Evolutionary conservation across 1,140 invertebrate species (phyloP).

Genomic region (Lepidurus apus): DNA sequence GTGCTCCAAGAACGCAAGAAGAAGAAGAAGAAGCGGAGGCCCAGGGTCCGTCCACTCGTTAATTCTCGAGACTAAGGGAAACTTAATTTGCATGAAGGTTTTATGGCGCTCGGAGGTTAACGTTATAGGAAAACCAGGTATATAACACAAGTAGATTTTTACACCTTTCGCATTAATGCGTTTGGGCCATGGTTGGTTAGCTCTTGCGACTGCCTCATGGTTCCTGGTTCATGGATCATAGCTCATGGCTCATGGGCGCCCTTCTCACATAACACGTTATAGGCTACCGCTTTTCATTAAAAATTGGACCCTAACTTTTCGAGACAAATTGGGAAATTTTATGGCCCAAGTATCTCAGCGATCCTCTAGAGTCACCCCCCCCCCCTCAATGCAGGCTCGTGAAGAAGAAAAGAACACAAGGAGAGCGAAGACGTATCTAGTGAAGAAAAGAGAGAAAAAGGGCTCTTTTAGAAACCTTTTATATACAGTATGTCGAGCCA

Average conservation of each 20-base stretch:
- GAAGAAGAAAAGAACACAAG: not conserved
- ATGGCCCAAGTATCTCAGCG: not conserved
- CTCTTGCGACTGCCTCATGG: not conserved
- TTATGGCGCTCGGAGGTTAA: not conserved
- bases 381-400: no score
- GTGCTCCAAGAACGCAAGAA: not conserved
- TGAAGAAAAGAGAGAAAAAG: not conserved
- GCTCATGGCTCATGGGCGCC: not conserved
- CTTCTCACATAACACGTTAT: not conserved
- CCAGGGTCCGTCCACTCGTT: not conserved
- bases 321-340: constrained; percentile 14
- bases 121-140: not conserved
- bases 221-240: not conserved
- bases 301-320: not conserved
- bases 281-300: constrained; percentile 4
- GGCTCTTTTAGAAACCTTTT: not conserved
- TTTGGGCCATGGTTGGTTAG: not conserved
- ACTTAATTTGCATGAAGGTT: constrained; percentile 22
- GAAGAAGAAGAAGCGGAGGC: not conserved
- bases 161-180: constrained; percentile 21
- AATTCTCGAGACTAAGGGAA: constrained; percentile 1
- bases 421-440: not conserved
- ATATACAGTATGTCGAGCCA: not conserved
- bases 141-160: constrained; percentile 8
- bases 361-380: not conserved